Base-by-base conservation (phyloP, 2,797 vertebrate species). In the Tinamus major region DNA sequence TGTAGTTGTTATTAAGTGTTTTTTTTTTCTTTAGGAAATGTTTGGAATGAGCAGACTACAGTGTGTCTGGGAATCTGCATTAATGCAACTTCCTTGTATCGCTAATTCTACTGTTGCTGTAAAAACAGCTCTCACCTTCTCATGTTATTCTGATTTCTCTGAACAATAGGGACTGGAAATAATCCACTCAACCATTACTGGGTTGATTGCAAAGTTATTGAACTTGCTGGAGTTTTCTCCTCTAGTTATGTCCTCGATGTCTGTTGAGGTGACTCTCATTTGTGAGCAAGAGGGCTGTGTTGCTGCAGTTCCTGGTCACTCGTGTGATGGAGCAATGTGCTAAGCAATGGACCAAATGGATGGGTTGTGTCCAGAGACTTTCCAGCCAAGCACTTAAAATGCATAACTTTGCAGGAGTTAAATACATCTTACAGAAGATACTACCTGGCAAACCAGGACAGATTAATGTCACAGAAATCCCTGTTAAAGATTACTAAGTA, bases 291-390 rank as follows among this genome's bases (percentile, higher is more conserved):
- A 72, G 49, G 33, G 81, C 63, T 33, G 33, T 31, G 27, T 11
- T 81, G 85, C 67, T 53, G 62, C 10, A 68, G 48, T 31, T 64
- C 79, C 91, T 61, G 41, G 29, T 42, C 31, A 79, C 78, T 78
- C 53, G 79, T 64, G 92, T 37, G 75, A 11, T 3, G 81, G 91
- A 93, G 94, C 89, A 78, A 42, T 80, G 81, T 83, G 64, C 65
- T 67, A 7, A 87, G 53, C 92, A 89, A 31, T 12, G 93, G 56
- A 48, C 1, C 56, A 75, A 95, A 82, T 21, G 56, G 21, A 80
- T 79, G 81, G 87, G 71, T 69, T 71, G 84, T 68, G 72, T 68
- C 79, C n/a, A 2, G 48, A 77, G 48, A 68, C 8, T 31, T 80
- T 56, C 75, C 79, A 67, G 23, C 17, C 35, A 6, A 44, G 56